Evolutionary conservation across 2,797 vertebrate species (phyloP).

Genomic region (Coregonus ussuriensis): DNA sequence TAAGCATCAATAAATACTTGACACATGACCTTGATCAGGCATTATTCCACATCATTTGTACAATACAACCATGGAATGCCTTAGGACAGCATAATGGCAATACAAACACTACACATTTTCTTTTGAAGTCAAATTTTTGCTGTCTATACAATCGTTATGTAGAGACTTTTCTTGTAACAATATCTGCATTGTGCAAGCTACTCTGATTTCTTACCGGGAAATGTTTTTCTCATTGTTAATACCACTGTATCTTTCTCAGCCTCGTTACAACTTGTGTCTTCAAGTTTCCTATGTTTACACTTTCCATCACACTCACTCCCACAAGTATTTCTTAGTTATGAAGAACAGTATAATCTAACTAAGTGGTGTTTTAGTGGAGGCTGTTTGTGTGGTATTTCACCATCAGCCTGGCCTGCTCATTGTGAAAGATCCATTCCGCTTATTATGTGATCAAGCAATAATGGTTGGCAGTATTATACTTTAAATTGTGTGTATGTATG

Average conservation of each 20-base stretch:
- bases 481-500: slow-evolving; percentile 1
- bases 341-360: slow-evolving; percentile 26
- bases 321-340: slow-evolving; percentile 27
- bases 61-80: not conserved
- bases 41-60: not conserved
- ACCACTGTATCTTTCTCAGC: not conserved
- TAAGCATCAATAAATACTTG: not conserved
- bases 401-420: not conserved
- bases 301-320: slow-evolving; percentile 13
- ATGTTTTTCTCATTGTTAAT: not conserved
- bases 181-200: not conserved
- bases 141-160: not conserved
- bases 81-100: not conserved
- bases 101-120: not conserved
- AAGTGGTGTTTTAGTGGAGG: slow-evolving; percentile 34
- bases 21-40: not conserved
- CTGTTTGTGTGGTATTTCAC: not conserved
- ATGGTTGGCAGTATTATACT: slow-evolving; percentile 2
- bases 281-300: too few species aligned
- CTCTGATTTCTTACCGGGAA: not conserved
- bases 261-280: too few species aligned
- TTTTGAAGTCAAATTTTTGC: not conserved
- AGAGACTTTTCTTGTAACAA: not conserved
- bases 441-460: slow-evolving; percentile 7
- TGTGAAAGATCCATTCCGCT: not conserved